Evolutionary conservation across 2,797 vertebrate species (phyloP).

Genomic region (Arnoldichthys spilopterus): DNA sequence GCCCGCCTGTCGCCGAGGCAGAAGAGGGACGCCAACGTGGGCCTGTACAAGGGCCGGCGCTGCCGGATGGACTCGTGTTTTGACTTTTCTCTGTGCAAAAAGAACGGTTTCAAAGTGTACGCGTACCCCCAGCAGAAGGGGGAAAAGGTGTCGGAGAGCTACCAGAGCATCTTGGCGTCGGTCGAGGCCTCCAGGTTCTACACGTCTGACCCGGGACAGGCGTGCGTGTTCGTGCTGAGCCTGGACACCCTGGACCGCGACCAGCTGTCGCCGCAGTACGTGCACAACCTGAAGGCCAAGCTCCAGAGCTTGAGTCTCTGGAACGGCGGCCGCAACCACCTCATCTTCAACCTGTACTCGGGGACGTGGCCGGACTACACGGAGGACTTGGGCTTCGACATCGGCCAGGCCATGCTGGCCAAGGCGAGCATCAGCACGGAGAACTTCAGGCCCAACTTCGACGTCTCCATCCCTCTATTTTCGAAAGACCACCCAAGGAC

Average conservation of each 20-base stretch:
- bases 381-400: conserved; percentile 95
- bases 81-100: conserved; percentile 89
- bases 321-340: conserved; percentile 97
- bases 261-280: conserved; percentile 96
- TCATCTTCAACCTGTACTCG: conserved; percentile 98
- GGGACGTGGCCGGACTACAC: conserved; percentile 99
- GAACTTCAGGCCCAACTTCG: conserved; percentile 95
- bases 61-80: conserved; percentile 99
- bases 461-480: conserved; percentile 97
- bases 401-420: conserved; percentile 96
- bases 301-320: conserved; percentile 93
- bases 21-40: conserved; percentile 85
- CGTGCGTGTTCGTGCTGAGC: conserved; percentile 94
- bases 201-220: conserved; percentile 92
- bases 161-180: conserved; percentile 93
- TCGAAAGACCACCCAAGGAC: conserved; percentile 98
- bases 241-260: conserved; percentile 97
- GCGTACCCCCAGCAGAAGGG: conserved; percentile 95
- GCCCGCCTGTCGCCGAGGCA: conserved; percentile 84
- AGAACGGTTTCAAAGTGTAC: conserved; percentile 95
- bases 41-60: conserved; percentile 85
- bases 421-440: conserved; percentile 98
- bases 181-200: conserved; percentile 94
- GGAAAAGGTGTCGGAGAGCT: conserved; percentile 98
- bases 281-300: conserved; percentile 93